Evolutionary conservation across 2,113 vertebrate genomes (phyloP).

Genomic region (Seriola dumerili): DNA sequence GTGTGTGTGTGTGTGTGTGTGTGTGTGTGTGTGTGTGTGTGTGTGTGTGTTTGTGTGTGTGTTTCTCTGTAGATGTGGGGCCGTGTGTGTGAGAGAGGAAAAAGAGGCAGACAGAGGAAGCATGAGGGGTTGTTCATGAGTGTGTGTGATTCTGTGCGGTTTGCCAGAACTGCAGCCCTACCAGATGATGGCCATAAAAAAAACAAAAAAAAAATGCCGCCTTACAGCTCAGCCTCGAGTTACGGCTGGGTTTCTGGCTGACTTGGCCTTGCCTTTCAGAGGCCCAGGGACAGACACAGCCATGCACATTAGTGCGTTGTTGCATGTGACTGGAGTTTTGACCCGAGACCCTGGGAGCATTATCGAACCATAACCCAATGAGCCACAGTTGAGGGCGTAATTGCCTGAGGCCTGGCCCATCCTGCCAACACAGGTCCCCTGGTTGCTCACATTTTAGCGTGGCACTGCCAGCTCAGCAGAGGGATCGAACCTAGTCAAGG

Average conservation of each 20-base stretch:
- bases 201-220: slow-evolving; percentile 53
- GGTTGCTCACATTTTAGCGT: slow-evolving; percentile 30
- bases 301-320: slow-evolving; percentile 67
- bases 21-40: slow-evolving; percentile 11
- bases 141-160: slow-evolving; percentile 42
- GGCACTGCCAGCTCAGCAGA: slow-evolving; percentile 60
- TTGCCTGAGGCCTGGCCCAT: slow-evolving; percentile 33
- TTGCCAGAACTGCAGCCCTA: slow-evolving; percentile 46
- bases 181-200: slow-evolving; percentile 64
- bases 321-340: slow-evolving; percentile 68
- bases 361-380: slow-evolving; percentile 74
- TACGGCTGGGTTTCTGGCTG: slow-evolving; percentile 68
- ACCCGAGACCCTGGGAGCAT: slow-evolving; percentile 63
- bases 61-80: slow-evolving; percentile 14
- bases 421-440: slow-evolving; percentile 52
- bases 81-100: slow-evolving; percentile 6
- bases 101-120: slow-evolving; percentile 45
- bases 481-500: slow-evolving; percentile 49
- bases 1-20: slow-evolving; percentile 19
- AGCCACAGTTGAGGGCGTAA: slow-evolving; percentile 56
- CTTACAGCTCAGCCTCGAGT: slow-evolving; percentile 43
- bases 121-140: slow-evolving; percentile 10
- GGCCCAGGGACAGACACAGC: slow-evolving; percentile 59
- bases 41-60: too few species aligned
- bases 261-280: slow-evolving; percentile 65